Conservation (phyloP, 2,888 invertebrate genomes). For the Julus scanicus region DNA sequence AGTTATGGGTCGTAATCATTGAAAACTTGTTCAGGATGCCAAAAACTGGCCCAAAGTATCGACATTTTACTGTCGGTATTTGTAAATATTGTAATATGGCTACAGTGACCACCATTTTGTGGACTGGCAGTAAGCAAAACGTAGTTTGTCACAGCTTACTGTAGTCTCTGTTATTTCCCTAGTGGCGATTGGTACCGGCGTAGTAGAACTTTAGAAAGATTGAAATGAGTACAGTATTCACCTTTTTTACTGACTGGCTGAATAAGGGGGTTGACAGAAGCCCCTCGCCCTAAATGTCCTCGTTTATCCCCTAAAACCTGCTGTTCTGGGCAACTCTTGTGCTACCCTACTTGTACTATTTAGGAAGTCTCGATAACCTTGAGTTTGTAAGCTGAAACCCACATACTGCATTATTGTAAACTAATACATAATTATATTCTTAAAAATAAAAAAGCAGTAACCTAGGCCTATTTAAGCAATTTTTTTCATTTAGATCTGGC, state of each 20-base stretch:
- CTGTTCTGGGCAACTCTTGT: background rate
- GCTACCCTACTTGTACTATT: background rate
- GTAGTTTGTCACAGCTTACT: too few relatives aligned
- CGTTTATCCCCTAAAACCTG: background rate
- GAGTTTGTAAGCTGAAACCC: background rate
- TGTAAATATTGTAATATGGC: too few relatives aligned
- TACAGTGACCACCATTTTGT: too few relatives aligned
- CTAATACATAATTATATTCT: background rate
- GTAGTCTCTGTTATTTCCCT: background rate
- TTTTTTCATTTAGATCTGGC: background rate
- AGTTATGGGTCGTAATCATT: too few relatives aligned
- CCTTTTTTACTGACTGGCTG: background rate
- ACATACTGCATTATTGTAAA: background rate
- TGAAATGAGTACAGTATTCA: too few relatives aligned
- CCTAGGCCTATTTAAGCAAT: background rate
- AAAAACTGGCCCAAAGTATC: too few relatives aligned
- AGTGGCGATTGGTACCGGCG: background rate
- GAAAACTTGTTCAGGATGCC: too few relatives aligned
- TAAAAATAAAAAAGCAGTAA: background rate
- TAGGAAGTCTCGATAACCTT: background rate
- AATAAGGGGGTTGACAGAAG: background rate
- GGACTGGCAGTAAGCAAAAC: too few relatives aligned
- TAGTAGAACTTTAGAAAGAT: too few relatives aligned
- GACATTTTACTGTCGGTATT: too few relatives aligned
- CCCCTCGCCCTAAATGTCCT: background rate